Evolutionary conservation across 1,140 invertebrate species (phyloP).

Genomic region (Lordiphosa clarofinis): DNA sequence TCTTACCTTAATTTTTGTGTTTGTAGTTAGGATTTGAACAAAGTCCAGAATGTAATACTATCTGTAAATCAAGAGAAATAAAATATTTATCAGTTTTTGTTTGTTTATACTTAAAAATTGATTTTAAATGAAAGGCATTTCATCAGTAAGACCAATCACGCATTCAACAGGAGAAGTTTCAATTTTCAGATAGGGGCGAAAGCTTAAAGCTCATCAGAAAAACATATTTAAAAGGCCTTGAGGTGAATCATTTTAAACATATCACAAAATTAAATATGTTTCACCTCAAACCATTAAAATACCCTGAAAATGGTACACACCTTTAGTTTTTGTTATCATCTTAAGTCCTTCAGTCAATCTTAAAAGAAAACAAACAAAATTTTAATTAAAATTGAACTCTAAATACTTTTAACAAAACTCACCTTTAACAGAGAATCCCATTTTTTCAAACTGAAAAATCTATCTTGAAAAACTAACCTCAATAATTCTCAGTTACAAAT

Average conservation of each 20-base stretch:
- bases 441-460: conserved; percentile 2
- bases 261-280: too few relatives aligned
- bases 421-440: neutral
- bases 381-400: too few relatives aligned
- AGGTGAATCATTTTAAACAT: neutral
- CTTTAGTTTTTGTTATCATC: neutral
- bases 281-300: too few relatives aligned
- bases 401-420: too few relatives aligned
- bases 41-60: too few relatives aligned
- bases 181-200: conserved; percentile 53
- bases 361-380: too few relatives aligned
- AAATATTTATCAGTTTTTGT: too few relatives aligned
- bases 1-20: conserved; percentile 5
- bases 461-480: conserved; percentile 13
- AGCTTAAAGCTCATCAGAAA: conserved; percentile 46
- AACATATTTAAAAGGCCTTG: neutral
- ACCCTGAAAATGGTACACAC: conserved; percentile 23
- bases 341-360: too few relatives aligned
- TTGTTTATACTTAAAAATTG: neutral
- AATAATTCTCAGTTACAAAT: conserved; percentile 36
- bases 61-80: too few relatives aligned
- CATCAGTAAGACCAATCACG: conserved; percentile 65
- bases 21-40: too few relatives aligned
- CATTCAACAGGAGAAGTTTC: conserved; percentile 55
- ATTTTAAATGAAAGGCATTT: neutral